Evolutionary conservation across 1,140 invertebrate genomes (phyloP), one percentile per base, ranked within the genome.

Genomic region (Drosophila pandora): DNA sequence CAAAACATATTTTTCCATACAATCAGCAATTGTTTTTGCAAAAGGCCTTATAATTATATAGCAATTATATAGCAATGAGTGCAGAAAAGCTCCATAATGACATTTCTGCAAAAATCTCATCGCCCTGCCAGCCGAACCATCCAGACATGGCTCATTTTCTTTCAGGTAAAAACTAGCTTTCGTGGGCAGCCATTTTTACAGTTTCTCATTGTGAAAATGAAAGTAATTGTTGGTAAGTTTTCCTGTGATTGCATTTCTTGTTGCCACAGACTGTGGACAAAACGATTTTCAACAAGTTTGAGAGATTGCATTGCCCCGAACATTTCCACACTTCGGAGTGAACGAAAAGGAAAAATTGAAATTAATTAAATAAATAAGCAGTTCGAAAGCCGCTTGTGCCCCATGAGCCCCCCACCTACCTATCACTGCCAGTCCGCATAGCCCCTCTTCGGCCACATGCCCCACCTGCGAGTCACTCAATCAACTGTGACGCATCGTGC

Each of bases 401-500:
- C 7, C 13, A 1, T 7, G 41, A 7, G 10, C 17, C 17, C 17
- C 17, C 17, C 17, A 17, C 17, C 17, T 17, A 17, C 17, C 17
- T 37, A 37, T n/a, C 34, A 12, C 10, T 37, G 34, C 34, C 34
- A 37, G 30, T 50, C 13, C 50, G 4, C 39, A 22, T n/a, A 34
- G 10, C 13, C 47, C 34, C 49, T 49, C 41, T 23, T 30, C 53
- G 12, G 54, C 21, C 47, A 39, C 7, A 28, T 13, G 12, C 50
- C 50, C 49, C 45, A 37, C 52, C 25, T 28, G 62, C 59, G 30
- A 54, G 43, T 76, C 70, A 77, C 63, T 76, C 63, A 75, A 80
- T 84, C 67, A 80, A 85, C 72, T 85, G 81, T 85, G 81, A 84
- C 81, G 77, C 81, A 84, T 85, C 73, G 80, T 77, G 67, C 52